Base-by-base conservation (phyloP, 2,797 vertebrate species). In the Sebastes reedi region DNA sequence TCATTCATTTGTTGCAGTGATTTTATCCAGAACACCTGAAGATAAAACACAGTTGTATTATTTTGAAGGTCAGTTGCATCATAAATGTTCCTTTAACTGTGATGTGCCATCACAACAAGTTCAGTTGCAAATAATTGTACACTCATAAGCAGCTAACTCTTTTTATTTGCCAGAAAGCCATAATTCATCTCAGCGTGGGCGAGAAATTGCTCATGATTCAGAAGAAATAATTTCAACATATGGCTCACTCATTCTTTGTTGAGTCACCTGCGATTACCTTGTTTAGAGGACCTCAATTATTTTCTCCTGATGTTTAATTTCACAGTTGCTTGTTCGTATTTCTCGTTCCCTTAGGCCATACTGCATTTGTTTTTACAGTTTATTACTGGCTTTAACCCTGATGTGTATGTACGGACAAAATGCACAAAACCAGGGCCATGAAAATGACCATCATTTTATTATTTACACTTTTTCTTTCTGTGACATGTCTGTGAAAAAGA, bases 271-370 rank as follows among this genome's bases (percentile, higher is more conserved):
- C 72, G 72, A 78, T 78, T 59, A 75, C 50, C 20, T 75, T 67
- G 61, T 75, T 72, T 58, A 72, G 46, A 74, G 20, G 39, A 13
- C 34, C 29, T 25, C 5, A 3, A 36, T 70, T 75, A 42, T 39
- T 74, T 72, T 61, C 56, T 4, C 54, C 46, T 75, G 46, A 72
- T 83, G 72, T 81, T 55, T 79, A 64, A 88, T 88, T 90, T 87
- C 75, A 82, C 66, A 81, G 75, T 55, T 75, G 75, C 59, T 79
- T 85, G 59, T 89, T 67, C 29, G 20, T 65, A 39, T 77, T 88
- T 78, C 30, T 39, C 27, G 14, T 69, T 36, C 30, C 72, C 52
- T 56, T 9, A 29, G 68, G 67, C 62, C 9, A 4, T 22, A 14
- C 3, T 72, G 42, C 20, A 55, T 75, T 81, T 56, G 5, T 60